Conservation (phyloP, 2,888 invertebrate genomes). For the Copidosoma aretas region DNA sequence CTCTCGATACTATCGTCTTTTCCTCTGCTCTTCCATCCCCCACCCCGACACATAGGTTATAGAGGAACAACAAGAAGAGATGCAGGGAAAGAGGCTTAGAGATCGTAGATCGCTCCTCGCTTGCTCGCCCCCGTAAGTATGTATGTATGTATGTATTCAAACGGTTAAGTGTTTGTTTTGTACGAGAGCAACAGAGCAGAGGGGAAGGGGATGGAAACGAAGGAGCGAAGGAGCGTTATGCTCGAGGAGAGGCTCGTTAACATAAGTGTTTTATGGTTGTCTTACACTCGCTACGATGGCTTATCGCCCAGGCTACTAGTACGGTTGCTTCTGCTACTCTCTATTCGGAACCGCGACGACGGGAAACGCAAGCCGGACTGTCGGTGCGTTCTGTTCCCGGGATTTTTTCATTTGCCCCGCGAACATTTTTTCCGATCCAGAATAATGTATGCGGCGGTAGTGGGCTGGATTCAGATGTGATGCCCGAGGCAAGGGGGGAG, state of each 20-base stretch:
- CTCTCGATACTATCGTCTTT: constrained; percentile 23
- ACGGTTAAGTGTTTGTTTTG: constrained; percentile 20
- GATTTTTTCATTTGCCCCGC: background rate
- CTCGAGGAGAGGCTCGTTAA: constrained; percentile 28
- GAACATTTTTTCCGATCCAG: background rate
- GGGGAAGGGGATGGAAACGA: background rate
- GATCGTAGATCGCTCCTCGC: constrained; percentile 17
- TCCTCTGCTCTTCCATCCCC: too few relatives aligned
- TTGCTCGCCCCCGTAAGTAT: background rate
- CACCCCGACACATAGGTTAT: background rate
- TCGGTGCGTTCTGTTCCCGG: constrained; percentile 8
- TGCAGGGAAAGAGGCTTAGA: constrained; percentile 8
- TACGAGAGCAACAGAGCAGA: constrained; percentile 1
- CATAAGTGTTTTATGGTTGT: constrained; percentile 40
- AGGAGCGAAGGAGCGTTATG: background rate
- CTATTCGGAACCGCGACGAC: constrained; percentile 25
- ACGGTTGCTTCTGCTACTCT: constrained; percentile 16
- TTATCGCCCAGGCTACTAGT: constrained; percentile 23
- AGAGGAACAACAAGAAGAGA: background rate
- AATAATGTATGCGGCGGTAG: background rate
- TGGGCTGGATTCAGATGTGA: background rate
- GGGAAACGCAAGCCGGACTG: constrained; percentile 25
- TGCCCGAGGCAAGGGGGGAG: constrained; percentile 9
- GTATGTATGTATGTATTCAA: background rate
- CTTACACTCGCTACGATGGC: constrained; percentile 37